These are phyloP conservation scores for Zeugodacus cucurbitae DNA, from an alignment of 1,140 invertebrate genomes.

Conservation along the genomic window DNA sequence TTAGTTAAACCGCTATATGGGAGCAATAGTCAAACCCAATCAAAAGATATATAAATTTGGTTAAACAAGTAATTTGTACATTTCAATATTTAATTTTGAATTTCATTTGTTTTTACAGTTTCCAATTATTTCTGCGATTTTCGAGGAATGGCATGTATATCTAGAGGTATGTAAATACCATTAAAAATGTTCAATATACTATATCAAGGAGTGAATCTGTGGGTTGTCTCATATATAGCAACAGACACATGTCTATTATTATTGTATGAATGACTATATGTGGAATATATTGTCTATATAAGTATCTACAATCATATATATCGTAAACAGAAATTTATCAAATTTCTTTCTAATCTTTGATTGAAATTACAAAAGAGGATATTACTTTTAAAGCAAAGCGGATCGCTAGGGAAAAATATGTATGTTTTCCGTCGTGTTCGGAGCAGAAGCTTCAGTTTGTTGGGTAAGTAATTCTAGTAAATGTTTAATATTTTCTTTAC, in stretches of 20 bases:
- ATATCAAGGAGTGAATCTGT: background rate
- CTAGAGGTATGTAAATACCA: too few relatives aligned
- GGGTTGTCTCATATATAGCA: too few relatives aligned
- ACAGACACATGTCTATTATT: too few relatives aligned
- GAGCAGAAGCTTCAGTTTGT: constrained; percentile 12
- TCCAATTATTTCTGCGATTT: constrained; percentile 17
- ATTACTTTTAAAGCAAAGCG: background rate
- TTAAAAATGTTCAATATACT: too few relatives aligned
- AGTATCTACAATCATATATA: too few relatives aligned
- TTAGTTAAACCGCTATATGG: too few relatives aligned
- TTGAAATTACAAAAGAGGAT: background rate
- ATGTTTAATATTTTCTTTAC: too few relatives aligned
- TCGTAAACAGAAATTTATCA: too few relatives aligned
- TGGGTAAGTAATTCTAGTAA: background rate
- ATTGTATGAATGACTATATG: too few relatives aligned
- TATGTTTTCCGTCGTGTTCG: constrained; percentile 17
- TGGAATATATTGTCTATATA: too few relatives aligned
- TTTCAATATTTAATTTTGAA: background rate
- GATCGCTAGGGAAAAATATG: constrained; percentile 10
- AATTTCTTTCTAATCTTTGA: background rate
- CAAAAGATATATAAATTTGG: too few relatives aligned
- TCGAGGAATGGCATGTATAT: background rate
- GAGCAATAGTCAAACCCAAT: too few relatives aligned
- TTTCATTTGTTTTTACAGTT: background rate
- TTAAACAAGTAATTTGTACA: background rate